Evolutionary conservation across 2,797 vertebrate genomes (phyloP).

Genomic region (Podargus strigoides): DNA sequence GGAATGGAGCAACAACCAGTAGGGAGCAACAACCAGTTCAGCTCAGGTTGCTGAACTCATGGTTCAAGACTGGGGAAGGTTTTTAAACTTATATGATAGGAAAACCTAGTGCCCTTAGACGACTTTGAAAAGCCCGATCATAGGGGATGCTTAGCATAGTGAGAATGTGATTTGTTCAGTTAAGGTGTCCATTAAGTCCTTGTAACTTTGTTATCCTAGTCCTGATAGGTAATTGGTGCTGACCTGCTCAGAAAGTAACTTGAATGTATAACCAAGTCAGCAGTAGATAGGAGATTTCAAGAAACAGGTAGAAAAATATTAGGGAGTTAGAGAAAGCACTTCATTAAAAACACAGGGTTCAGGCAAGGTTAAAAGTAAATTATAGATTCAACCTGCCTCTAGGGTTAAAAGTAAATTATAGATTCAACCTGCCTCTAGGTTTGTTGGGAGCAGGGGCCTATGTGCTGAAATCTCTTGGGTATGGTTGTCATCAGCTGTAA

Average conservation of each 20-base stretch:
- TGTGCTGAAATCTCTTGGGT: constrained; percentile 27
- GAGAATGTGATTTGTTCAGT: background rate
- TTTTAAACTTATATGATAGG: background rate
- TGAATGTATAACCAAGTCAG: background rate
- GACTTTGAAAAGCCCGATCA: background rate
- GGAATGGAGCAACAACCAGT: background rate
- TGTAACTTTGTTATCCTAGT: background rate
- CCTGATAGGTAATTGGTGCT: background rate
- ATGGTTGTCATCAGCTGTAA: background rate
- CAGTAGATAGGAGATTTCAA: background rate
- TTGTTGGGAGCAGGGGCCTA: background rate
- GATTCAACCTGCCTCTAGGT: constrained; percentile 29
- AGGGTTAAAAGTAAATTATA: constrained; percentile 40
- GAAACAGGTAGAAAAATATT: constrained; percentile 23
- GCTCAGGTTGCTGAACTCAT: background rate
- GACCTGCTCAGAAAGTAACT: background rate
- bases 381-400: constrained; percentile 36
- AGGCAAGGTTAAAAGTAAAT: constrained; percentile 42
- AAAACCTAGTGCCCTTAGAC: background rate
- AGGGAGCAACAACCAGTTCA: too few relatives aligned
- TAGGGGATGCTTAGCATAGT: background rate
- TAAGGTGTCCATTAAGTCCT: background rate
- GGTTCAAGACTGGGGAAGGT: background rate
- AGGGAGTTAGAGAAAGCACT: background rate
- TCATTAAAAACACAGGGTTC: constrained; percentile 37